Evolutionary conservation across 2,113 vertebrate genomes (phyloP).

Genomic region (Melanerpes aurifrons): DNA sequence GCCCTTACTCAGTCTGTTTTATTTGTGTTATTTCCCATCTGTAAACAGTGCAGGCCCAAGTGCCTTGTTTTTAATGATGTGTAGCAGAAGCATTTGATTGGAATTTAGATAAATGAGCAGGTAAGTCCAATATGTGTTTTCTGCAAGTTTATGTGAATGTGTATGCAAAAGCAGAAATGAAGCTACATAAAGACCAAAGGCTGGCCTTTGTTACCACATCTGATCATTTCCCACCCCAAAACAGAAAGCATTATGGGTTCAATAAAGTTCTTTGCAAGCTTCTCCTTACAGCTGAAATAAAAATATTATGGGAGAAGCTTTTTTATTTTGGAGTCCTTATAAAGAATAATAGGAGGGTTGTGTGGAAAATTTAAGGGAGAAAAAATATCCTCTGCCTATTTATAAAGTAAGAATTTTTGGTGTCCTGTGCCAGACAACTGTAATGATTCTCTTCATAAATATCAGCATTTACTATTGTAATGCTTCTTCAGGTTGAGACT

Average conservation of each 20-base stretch:
- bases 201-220: neutral
- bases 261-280: neutral
- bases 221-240: neutral
- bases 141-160: neutral
- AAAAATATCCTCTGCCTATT: neutral
- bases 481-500: neutral
- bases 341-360: neutral
- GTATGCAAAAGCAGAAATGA: neutral
- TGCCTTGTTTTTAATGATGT: constrained; percentile 55
- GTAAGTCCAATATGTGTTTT: neutral
- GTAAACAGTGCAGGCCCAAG: constrained; percentile 22
- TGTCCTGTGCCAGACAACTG: neutral
- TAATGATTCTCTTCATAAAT: neutral
- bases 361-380: too few species aligned
- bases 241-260: neutral
- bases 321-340: neutral
- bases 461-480: neutral
- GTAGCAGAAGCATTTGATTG: constrained; percentile 42
- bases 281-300: neutral
- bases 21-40: constrained; percentile 8
- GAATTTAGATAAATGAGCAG: neutral
- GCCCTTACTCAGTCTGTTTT: neutral
- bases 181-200: neutral
- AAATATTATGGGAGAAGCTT: neutral
- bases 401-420: neutral